Percentiles rank a stretch among this genome's conserved stretches.
Evolutionary conservation across 1,140 invertebrate genomes (phyloP).

Genomic region (Brachionus asplanchnoidis): DNA sequence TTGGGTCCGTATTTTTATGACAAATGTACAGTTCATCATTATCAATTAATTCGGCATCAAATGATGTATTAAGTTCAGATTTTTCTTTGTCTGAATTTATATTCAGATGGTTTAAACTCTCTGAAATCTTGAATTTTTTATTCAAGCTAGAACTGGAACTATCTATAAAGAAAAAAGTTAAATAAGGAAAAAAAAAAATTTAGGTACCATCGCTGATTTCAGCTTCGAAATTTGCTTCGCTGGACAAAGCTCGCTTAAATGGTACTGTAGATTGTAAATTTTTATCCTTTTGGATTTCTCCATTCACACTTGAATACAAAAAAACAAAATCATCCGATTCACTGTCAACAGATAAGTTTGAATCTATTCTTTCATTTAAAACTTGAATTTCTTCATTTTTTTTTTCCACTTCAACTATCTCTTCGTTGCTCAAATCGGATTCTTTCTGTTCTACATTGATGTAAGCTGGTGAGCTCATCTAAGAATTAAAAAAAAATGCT

Average conservation of each 20-base stretch:
- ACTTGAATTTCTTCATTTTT: neutral
- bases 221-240: neutral
- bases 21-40: neutral
- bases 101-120: neutral
- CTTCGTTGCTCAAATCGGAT: neutral
- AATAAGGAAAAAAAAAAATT: neutral
- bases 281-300: neutral
- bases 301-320: neutral
- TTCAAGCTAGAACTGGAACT: neutral
- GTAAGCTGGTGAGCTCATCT: constrained; percentile 3
- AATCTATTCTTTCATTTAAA: neutral
- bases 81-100: neutral
- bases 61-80: neutral
- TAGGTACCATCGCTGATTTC: neutral
- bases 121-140: neutral
- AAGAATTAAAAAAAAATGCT: neutral
- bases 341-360: neutral
- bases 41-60: neutral
- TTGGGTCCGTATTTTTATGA: neutral
- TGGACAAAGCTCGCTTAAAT: neutral
- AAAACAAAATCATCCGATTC: neutral
- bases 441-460: neutral
- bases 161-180: neutral
- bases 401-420: neutral
- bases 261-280: neutral